Evolutionary conservation across 2,888 invertebrate genomes (phyloP), one percentile per base, ranked within the genome.

Genomic region (Eilema griseolum): DNA sequence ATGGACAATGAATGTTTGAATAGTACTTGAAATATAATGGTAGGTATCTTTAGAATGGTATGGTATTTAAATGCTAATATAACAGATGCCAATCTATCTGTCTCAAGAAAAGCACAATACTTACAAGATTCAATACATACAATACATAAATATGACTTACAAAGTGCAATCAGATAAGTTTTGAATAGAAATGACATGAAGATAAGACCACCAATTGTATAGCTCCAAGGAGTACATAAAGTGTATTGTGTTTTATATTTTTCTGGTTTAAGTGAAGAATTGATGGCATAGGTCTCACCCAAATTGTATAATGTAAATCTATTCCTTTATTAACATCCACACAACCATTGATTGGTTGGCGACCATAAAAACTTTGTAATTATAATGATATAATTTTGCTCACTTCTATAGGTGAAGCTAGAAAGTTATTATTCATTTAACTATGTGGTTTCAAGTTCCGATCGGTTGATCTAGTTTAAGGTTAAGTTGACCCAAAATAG

Each of bases 1-100:
- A 70, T 60, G 79, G 71, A 71, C 24, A 72, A 78, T 81, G 76
- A 79, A 56, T 61, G 62, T 72, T 68, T 69, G 10, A 64, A 57
- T 52, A 57, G 16, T 67, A 61, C 46, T 61, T 73, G 14, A 73
- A 60, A n/a, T 57, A 37, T 12, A 24, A 64, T 26, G 46, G 69
- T 26, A 16, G 41, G 16, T 14, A 72, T 7, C 37, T 16, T 14
- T 26, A 57, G 10, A 23, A 71, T 67, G 0, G 12, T 37, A 28
- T 5, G 8, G 66, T 69, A 74, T 81, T 76, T 31, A 67, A 23
- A 81, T 81, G 83, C 12, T 74, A 78, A 82, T 80, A 2, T 20
- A n/a, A 37, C 7, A 41, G 59, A 66, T 66, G 10, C 20, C 52
- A 60, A 80, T 82, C 80, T 79, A 12, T 28, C 23, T 41, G 10